Conservation (phyloP, 2,113 vertebrate species). For the Eulemur macaco region DNA sequence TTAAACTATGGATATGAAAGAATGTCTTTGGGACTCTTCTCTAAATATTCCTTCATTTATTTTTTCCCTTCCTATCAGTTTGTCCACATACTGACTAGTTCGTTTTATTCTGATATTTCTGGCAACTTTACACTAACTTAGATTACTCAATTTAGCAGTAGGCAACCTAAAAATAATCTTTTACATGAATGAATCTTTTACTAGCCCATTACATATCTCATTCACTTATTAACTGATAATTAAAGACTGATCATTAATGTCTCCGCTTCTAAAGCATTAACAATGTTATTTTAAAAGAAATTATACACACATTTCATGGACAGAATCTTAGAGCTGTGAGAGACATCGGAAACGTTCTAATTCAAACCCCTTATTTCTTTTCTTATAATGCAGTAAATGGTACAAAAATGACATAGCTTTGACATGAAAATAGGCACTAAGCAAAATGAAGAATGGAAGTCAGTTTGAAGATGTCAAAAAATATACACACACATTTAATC, state of each 20-base stretch:
- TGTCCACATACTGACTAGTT: neutral
- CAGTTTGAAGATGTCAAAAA: neutral
- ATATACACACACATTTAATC: neutral
- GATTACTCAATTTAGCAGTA: conserved; percentile 17
- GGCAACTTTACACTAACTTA: neutral
- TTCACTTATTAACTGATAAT: neutral
- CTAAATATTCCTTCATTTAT: neutral
- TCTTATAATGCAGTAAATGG: conserved; percentile 34
- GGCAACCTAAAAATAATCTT: conserved; percentile 43
- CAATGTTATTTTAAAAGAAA: neutral
- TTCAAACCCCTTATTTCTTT: neutral
- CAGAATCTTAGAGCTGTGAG: conserved; percentile 6
- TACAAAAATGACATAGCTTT: conserved; percentile 25
- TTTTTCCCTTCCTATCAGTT: neutral
- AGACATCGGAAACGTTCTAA: neutral
- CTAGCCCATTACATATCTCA: neutral
- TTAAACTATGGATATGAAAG: neutral
- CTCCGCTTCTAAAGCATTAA: neutral
- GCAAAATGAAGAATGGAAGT: neutral
- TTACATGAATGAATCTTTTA: conserved; percentile 19
- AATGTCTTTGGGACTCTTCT: neutral
- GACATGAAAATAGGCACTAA: conserved; percentile 5
- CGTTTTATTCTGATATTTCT: neutral
- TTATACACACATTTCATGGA: neutral
- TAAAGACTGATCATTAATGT: neutral